Percentiles rank a stretch among this genome's conserved stretches.
These are phyloP conservation scores for Colletes gigas DNA, from an alignment of 1,140 invertebrate genomes.

Conservation along the genomic window DNA sequence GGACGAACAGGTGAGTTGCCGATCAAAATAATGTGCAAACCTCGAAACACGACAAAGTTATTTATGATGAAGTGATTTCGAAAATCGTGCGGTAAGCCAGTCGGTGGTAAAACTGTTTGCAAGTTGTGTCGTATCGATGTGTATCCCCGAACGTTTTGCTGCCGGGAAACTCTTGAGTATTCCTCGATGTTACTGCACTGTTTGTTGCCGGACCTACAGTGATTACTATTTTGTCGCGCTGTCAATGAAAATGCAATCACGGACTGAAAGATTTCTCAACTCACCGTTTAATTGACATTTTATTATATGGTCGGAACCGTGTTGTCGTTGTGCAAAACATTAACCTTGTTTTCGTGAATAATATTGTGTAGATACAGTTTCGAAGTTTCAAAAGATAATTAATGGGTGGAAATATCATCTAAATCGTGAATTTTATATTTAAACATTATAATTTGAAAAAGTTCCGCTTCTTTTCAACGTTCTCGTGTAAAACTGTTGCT, in stretches of 20 bases:
- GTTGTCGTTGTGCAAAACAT: conserved; percentile 21
- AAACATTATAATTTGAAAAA: not conserved
- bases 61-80: conserved; percentile 26
- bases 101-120: conserved; percentile 36
- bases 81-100: conserved; percentile 28
- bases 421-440: conserved; percentile 20
- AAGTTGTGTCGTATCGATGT: conserved; percentile 42
- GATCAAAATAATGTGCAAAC: conserved; percentile 69
- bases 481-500: not conserved
- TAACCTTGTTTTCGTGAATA: conserved; percentile 35
- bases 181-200: conserved; percentile 17
- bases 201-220: conserved; percentile 50
- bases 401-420: conserved; percentile 24
- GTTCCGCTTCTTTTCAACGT: not conserved
- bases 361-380: conserved; percentile 29
- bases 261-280: conserved; percentile 9
- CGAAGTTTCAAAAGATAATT: conserved; percentile 34
- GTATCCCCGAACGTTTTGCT: conserved; percentile 34
- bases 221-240: conserved; percentile 44
- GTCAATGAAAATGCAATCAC: conserved; percentile 38
- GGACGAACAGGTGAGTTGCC: conserved; percentile 83
- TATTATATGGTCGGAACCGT: conserved; percentile 1
- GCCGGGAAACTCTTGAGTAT: conserved; percentile 15
- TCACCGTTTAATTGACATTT: conserved; percentile 8
- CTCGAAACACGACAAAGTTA: conserved; percentile 44